Evolutionary conservation across 2,888 invertebrate genomes (phyloP).

Genomic region (Scrobipalpa costella): DNA sequence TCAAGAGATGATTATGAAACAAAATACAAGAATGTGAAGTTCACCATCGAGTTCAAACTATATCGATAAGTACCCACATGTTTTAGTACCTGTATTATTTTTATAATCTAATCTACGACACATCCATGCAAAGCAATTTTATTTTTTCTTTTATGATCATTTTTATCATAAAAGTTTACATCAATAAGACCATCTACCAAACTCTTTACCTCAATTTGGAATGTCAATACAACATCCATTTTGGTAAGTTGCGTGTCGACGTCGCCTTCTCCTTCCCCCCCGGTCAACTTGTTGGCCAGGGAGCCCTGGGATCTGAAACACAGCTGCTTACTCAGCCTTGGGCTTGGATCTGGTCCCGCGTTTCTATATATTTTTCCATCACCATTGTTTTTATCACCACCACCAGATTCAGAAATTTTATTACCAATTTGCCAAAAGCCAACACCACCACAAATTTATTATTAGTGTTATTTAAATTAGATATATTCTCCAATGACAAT

Average conservation of each 20-base stretch:
- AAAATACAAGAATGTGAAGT: slow-evolving; percentile 20
- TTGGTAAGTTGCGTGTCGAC: slow-evolving; percentile 97
- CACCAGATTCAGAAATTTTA: slow-evolving; percentile 49
- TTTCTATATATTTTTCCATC: slow-evolving; percentile 40
- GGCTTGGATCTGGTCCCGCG: slow-evolving; percentile 79
- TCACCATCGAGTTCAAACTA: background rate
- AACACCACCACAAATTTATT: background rate
- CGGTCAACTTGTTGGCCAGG: slow-evolving; percentile 93
- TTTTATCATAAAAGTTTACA: background rate
- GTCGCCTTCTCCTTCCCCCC: slow-evolving; percentile 97
- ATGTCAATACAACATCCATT: slow-evolving; percentile 98
- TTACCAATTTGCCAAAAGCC: slow-evolving; percentile 36
- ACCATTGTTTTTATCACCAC: slow-evolving; percentile 45
- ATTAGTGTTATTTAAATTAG: too few species aligned
- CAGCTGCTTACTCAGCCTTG: slow-evolving; percentile 83
- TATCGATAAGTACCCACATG: too few species aligned
- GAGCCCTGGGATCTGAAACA: slow-evolving; percentile 93
- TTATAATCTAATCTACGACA: too few species aligned
- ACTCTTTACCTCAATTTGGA: slow-evolving; percentile 93
- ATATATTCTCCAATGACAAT: too few species aligned
- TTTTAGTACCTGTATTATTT: too few species aligned
- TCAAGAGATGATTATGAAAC: slow-evolving; percentile 36
- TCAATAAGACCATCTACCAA: background rate
- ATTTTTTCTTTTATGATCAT: background rate
- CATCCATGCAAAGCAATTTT: too few species aligned